Conservation (phyloP, 2,888 invertebrate species). For the Drosophila koepferae region DNA sequence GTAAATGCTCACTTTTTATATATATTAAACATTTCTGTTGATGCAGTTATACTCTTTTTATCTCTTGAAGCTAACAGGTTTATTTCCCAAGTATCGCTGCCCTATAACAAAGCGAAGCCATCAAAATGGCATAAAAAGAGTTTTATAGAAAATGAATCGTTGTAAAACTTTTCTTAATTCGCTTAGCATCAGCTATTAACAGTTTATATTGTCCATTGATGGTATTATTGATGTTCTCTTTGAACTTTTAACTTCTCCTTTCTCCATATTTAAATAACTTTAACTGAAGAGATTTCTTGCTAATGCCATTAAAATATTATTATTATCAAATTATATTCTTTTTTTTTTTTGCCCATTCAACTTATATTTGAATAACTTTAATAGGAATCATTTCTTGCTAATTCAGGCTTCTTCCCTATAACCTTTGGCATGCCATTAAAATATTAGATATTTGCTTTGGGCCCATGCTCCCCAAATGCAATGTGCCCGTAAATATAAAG, state of each 20-base stretch:
- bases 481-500: slow-evolving; percentile 33
- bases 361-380: background rate
- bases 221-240: background rate
- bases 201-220: background rate
- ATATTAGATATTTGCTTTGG: slow-evolving; percentile 17
- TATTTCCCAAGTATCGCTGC: background rate
- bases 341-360: background rate
- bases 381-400: background rate
- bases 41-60: background rate
- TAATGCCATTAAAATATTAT: slow-evolving; percentile 20
- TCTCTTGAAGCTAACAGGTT: background rate
- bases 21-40: too few relatives aligned
- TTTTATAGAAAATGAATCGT: background rate
- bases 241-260: background rate
- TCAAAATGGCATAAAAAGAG: background rate
- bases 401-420: background rate
- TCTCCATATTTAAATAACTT: background rate
- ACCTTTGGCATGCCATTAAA: slow-evolving; percentile 18
- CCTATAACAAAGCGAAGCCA: background rate
- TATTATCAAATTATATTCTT: background rate
- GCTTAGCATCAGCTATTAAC: background rate
- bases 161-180: background rate
- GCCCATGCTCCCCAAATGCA: background rate
- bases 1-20: too few relatives aligned
- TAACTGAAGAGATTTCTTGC: background rate